A percentile compares a stretch with the other conserved stretches of the same genome.
These are phyloP conservation scores for Periphyllus acericola DNA, from an alignment of 2,888 invertebrate genomes.

Conservation along the genomic window DNA sequence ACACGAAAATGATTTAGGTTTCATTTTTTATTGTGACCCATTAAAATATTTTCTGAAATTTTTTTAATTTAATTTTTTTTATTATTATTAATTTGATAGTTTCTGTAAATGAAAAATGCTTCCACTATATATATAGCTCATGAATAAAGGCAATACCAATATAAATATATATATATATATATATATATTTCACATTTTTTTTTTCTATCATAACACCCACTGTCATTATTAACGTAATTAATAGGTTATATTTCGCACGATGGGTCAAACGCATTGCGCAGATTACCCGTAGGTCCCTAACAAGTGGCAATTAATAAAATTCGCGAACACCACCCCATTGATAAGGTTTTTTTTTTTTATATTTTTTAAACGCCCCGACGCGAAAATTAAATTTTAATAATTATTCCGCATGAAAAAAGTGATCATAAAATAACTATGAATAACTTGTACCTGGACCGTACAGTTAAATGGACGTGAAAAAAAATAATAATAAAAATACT, in stretches of 20 bases:
- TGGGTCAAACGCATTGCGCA: slow-evolving; percentile 36
- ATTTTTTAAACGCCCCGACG: slow-evolving; percentile 20
- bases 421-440: slow-evolving; percentile 9
- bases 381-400: slow-evolving; percentile 46
- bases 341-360: slow-evolving; percentile 1
- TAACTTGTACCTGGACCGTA: not conserved
- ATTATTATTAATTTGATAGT: slow-evolving; percentile 45
- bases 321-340: slow-evolving; percentile 16
- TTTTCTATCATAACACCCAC: slow-evolving; percentile 43
- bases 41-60: not conserved
- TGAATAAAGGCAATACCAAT: slow-evolving; percentile 30
- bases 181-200: not conserved
- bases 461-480: not conserved
- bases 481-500: too few species aligned
- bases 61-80: not conserved
- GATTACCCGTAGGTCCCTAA: slow-evolving; percentile 28
- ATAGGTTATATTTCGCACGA: slow-evolving; percentile 34
- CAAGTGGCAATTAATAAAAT: slow-evolving; percentile 59
- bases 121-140: not conserved
- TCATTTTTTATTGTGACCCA: not conserved
- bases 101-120: slow-evolving; percentile 51
- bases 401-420: not conserved
- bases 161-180: not conserved
- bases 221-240: slow-evolving; percentile 51
- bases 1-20: slow-evolving; percentile 6